Evolutionary conservation across 2,113 vertebrate species (phyloP), one percentile per base, ranked within the genome.

Genomic region (Gnathonemus echidnorhynchus): DNA sequence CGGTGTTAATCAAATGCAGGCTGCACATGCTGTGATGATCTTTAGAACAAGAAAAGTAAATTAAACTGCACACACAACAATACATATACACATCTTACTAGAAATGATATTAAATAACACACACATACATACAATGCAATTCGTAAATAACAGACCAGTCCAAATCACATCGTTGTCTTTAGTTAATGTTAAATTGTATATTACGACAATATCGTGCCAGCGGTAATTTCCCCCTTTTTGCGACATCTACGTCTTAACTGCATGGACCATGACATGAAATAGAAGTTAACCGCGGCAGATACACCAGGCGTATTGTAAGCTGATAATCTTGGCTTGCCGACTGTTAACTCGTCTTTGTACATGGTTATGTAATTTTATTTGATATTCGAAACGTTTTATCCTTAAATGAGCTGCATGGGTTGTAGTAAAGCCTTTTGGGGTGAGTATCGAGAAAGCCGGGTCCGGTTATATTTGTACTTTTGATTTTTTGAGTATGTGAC

Each of bases 191-290:
- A 39, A 42, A 42, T 80, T 42, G 74, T 80, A 80, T 19, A 80
- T 42, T 42, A 17, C 27, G 35, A 17, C 11, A 80, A 80, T 80
- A 80, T 42, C 74, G 35, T 80, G 74, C 15, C 35, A 80, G 15
- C 74, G 17, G 95, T 92, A 95, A 92, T 93, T 94, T 31, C 10
- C 62, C 27, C 62, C 92, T 91, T 93, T 92, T 92, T 94, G 92
- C 94, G 94, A 94, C 94, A 95, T 95, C 93, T 93, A 66, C 88
- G 42, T 91, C 24, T 92, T 91, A 93, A 90, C 91, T 93, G 96
- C 96, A 96, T 96, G 96, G 93, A 52, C 27, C 93, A 92, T 93
- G 31, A 88, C 92, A 91, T 92, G 90, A 91, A 93, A n/a, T 85
- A 85, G 8, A 85, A 93, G 35, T 89, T 92, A 95, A 93, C 83